These are phyloP conservation scores for Oncorhynchus keta DNA, from an alignment of 2,113 vertebrate genomes.

Conservation along the genomic window DNA sequence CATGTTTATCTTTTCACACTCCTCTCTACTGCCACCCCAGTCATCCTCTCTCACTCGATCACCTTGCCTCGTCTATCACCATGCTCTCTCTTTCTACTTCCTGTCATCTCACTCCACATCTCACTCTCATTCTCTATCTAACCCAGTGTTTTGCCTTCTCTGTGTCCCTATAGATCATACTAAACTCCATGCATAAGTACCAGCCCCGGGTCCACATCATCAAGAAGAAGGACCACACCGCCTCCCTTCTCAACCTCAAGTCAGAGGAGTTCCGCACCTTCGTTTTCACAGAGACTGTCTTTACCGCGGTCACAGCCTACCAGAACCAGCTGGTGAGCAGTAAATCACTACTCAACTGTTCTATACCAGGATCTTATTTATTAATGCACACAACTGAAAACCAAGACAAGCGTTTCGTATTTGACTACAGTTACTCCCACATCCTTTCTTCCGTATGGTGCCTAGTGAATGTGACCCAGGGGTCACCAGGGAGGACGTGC, in stretches of 20 bases:
- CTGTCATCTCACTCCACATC: neutral
- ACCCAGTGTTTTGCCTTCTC: neutral
- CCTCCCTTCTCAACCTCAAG: conserved; percentile 95
- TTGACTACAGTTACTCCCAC: no score
- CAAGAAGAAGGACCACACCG: conserved; percentile 98
- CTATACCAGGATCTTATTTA: neutral
- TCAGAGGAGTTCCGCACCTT: conserved; percentile 98
- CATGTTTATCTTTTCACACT: conserved; percentile 29
- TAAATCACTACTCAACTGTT: neutral
- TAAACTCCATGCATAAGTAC: conserved; percentile 99
- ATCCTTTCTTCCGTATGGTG: no score
- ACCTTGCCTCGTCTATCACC: neutral
- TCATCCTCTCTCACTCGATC: neutral
- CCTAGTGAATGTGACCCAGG: no score
- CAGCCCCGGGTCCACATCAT: conserved; percentile 98
- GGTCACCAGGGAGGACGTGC: no score
- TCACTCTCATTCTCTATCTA: neutral
- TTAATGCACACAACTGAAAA: no score
- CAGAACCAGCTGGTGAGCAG: conserved; percentile 96
- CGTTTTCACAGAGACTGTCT: conserved; percentile 95
- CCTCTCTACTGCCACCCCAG: conserved; percentile 4
- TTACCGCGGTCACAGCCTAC: conserved; percentile 97
- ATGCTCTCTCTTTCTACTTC: neutral
- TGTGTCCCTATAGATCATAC: conserved; percentile 82
- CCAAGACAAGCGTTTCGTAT: no score